These are phyloP conservation scores for Tapirus terrestris DNA, from an alignment of 2,113 vertebrate genomes.

Conservation along the genomic window DNA sequence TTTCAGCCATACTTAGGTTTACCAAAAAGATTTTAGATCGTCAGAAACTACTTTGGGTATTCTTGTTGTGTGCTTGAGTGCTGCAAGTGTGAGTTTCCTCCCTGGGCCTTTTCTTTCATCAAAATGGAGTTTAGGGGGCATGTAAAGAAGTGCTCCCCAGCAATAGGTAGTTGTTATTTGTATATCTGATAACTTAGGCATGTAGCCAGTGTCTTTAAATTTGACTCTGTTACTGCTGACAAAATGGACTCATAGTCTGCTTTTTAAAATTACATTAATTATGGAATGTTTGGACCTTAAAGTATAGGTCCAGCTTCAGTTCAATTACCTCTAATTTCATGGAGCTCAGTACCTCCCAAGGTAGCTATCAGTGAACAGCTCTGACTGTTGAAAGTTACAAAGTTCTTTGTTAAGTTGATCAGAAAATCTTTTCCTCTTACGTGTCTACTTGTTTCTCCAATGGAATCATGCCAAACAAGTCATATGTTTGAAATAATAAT, in stretches of 20 bases:
- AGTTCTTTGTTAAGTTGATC: background rate
- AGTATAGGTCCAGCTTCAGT: background rate
- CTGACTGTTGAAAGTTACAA: background rate
- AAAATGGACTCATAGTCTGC: background rate
- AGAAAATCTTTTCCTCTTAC: background rate
- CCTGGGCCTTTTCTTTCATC: background rate
- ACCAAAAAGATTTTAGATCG: background rate
- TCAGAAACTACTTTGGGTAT: background rate
- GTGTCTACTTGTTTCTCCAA: background rate
- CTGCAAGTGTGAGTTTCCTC: background rate
- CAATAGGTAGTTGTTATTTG: background rate
- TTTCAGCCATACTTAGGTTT: background rate
- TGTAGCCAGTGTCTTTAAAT: background rate
- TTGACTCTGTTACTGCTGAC: background rate
- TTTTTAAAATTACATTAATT: background rate
- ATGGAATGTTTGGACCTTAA: background rate
- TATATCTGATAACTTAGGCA: background rate
- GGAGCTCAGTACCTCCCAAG: background rate
- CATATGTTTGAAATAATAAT: background rate
- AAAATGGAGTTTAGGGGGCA: background rate
- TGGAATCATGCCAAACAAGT: constrained; percentile 5
- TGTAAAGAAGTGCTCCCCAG: background rate
- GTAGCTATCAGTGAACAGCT: background rate
- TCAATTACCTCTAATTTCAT: background rate
- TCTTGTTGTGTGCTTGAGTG: background rate